A percentile compares a stretch with the other conserved stretches of the same genome.
phyloP scores from a whole-genome alignment of 2,797 vertebrate species.

The Gila robusta region DNA sequence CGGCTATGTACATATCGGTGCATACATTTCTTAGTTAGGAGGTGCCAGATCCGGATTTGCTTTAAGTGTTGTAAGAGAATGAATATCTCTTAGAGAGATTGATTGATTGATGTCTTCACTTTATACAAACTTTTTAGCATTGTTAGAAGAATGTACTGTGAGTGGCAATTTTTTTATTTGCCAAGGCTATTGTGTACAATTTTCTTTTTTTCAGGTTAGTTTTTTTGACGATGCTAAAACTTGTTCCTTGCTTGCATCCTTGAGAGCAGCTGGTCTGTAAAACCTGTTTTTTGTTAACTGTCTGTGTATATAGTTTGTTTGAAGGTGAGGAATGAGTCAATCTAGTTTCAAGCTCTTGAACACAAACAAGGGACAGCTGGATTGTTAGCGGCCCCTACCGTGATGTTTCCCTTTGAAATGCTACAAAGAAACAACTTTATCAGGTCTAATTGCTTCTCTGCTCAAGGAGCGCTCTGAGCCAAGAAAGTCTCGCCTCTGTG shows the following conservation, averaged over 20 bases:
- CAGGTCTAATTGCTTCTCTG: constrained; percentile 31
- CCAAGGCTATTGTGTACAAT: not conserved
- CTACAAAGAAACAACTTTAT: constrained; percentile 30
- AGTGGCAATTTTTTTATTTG: constrained; percentile 9
- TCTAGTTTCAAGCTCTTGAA: constrained; percentile 20
- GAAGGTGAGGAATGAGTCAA: not conserved
- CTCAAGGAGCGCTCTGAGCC: constrained; percentile 20
- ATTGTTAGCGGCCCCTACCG: constrained; percentile 28
- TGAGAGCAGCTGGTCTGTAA: constrained; percentile 1
- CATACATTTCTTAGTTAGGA: no score
- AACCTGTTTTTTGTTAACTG: not conserved
- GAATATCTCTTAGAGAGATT: no score
- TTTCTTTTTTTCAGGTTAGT: not conserved
- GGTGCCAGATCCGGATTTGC: not conserved
- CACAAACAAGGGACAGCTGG: constrained; percentile 13
- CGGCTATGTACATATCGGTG: not conserved
- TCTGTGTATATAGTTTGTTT: constrained; percentile 11
- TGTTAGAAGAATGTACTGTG: not conserved
- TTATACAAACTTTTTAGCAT: not conserved
- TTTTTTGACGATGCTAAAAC: not conserved
- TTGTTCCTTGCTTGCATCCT: constrained; percentile 6
- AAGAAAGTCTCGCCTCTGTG: constrained; percentile 6
- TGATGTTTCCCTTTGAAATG: constrained; percentile 31
- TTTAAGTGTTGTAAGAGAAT: not conserved
- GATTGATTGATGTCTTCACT: not conserved